Percentiles rank a stretch among this genome's conserved stretches.
Evolutionary conservation across 2,113 vertebrate species (phyloP).

Genomic region (Eira barbara): DNA sequence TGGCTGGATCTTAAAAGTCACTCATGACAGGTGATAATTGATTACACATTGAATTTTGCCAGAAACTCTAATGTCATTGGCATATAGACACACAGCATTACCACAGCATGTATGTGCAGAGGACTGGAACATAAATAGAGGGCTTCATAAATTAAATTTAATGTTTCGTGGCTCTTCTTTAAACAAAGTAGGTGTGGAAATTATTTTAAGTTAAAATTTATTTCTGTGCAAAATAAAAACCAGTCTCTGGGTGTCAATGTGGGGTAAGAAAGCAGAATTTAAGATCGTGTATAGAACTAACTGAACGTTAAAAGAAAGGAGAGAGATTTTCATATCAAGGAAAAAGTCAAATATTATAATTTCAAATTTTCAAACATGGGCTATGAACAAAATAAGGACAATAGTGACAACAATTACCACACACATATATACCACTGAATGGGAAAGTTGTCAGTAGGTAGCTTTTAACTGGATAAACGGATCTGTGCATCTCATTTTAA

Average conservation of each 20-base stretch:
- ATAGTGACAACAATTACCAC: neutral
- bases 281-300: neutral
- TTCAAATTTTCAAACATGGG: neutral
- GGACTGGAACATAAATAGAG: constrained; percentile 71
- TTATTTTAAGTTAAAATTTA: constrained; percentile 75
- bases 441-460: neutral
- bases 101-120: constrained; percentile 38
- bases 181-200: constrained; percentile 77
- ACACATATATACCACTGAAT: neutral
- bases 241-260: neutral
- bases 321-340: neutral
- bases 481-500: neutral
- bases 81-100: constrained; percentile 61
- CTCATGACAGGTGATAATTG: constrained; percentile 78
- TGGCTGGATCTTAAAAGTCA: constrained; percentile 74
- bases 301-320: constrained; percentile 29
- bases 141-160: constrained; percentile 76
- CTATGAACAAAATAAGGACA: neutral
- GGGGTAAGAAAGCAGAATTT: neutral
- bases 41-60: constrained; percentile 70
- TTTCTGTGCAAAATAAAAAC: constrained; percentile 68
- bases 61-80: constrained; percentile 71
- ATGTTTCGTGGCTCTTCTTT: constrained; percentile 73
- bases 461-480: neutral
- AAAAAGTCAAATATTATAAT: constrained; percentile 24